A percentile compares a stretch with the other conserved stretches of the same genome.
Conservation (phyloP, 2,113 vertebrate species). For the Sturnira hondurensis region DNA sequence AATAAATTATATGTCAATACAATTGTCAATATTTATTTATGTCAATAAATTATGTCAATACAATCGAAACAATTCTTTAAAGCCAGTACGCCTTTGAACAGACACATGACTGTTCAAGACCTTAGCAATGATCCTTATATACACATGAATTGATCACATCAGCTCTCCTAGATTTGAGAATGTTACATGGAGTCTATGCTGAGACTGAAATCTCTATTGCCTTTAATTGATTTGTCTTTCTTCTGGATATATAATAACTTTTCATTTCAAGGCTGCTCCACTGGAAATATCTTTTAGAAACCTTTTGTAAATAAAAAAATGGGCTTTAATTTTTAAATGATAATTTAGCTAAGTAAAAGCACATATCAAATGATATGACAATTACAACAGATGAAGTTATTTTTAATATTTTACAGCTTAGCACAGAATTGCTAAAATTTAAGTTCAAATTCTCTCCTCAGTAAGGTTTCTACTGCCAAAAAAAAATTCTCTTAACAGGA, state of each 20-base stretch:
- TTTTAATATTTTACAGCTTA: constrained; percentile 5
- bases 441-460: constrained; percentile 22
- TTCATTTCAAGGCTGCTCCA: constrained; percentile 16
- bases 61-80: not conserved
- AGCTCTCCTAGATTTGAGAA: not conserved
- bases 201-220: not conserved
- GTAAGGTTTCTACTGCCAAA: not conserved
- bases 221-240: not conserved
- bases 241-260: not conserved
- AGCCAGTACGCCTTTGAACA: not conserved
- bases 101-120: not conserved
- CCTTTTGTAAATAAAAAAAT: constrained; percentile 22
- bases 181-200: not conserved
- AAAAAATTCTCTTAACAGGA: constrained; percentile 37
- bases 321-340: constrained; percentile 10
- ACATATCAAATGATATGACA: not conserved
- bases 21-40: no score
- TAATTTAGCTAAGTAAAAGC: not conserved
- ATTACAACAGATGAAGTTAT: not conserved
- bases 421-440: not conserved
- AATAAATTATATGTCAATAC: not conserved
- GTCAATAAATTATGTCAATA: not conserved
- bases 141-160: not conserved
- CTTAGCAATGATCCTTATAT: not conserved
- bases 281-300: not conserved